A percentile compares a stretch with the other conserved stretches of the same genome.
Evolutionary conservation across 2,888 invertebrate genomes (phyloP).

Genomic region (Cosmorhoe ocellata): DNA sequence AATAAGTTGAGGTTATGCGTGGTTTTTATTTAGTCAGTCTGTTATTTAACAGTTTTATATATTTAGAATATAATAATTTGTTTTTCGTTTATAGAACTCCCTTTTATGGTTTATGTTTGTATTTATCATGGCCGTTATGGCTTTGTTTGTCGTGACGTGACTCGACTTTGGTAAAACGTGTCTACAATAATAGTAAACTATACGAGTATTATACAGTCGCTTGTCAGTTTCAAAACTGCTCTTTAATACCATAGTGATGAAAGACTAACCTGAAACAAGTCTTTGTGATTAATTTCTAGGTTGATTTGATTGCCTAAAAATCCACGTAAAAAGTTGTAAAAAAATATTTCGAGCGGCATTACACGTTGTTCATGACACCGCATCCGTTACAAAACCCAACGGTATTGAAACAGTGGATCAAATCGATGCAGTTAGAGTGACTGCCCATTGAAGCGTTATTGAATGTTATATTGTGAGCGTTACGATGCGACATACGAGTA

Average conservation of each 20-base stretch:
- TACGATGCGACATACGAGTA: no score
- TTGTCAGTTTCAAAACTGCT: not conserved
- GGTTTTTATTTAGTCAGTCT: no score
- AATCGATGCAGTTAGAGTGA: conserved; percentile 4
- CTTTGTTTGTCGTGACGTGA: conserved; percentile 1
- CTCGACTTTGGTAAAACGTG: conserved; percentile 1
- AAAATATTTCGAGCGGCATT: conserved; percentile 29
- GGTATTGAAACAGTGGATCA: conserved; percentile 48
- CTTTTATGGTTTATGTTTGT: no score
- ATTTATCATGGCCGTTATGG: not conserved
- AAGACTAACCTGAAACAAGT: not conserved
- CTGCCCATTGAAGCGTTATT: not conserved
- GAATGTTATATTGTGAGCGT: no score
- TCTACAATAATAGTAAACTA: not conserved
- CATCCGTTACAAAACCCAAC: conserved; percentile 49
- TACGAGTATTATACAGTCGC: not conserved
- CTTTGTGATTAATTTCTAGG: not conserved
- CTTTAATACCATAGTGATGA: not conserved
- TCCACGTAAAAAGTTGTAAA: not conserved
- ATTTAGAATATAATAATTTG: no score
- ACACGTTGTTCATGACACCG: conserved; percentile 23
- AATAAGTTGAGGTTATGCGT: no score
- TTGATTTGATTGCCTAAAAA: conserved; percentile 6
- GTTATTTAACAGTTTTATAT: no score
- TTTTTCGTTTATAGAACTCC: not conserved